Conservation (phyloP, 2,888 invertebrate genomes). For the Norana najaformis region DNA sequence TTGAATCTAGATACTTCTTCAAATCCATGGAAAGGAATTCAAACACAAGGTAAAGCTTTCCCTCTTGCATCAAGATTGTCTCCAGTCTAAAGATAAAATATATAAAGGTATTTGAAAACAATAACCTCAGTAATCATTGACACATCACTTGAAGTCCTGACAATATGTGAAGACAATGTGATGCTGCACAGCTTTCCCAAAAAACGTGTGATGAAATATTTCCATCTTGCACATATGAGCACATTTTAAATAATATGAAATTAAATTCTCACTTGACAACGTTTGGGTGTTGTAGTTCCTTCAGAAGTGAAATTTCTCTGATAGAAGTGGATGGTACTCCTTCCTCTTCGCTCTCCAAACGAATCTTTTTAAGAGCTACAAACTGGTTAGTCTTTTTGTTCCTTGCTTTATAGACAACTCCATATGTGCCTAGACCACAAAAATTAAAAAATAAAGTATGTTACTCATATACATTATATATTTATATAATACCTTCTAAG, state of each 20-base stretch:
- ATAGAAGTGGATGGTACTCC: slow-evolving; percentile 97
- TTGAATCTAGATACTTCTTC: slow-evolving; percentile 88
- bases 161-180: background rate
- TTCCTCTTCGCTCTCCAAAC: slow-evolving; percentile 92
- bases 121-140: background rate
- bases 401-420: slow-evolving; percentile 93
- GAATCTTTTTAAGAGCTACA: slow-evolving; percentile 96
- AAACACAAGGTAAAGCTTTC: slow-evolving; percentile 88
- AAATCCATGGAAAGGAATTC: slow-evolving; percentile 97
- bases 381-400: slow-evolving; percentile 66
- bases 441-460: no score
- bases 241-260: no score
- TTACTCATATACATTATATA: no score
- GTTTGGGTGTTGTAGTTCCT: slow-evolving; percentile 90
- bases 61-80: slow-evolving; percentile 93
- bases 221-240: background rate
- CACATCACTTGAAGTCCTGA: background rate
- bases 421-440: slow-evolving; percentile 79
- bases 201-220: background rate
- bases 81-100: slow-evolving; percentile 69
- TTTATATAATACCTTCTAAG: no score
- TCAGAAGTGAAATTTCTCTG: slow-evolving; percentile 90
- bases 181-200: background rate
- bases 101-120: background rate
- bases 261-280: slow-evolving; percentile 72